Evolutionary conservation across 2,797 vertebrate species (phyloP).

Genomic region (Lacerta bilineata): DNA sequence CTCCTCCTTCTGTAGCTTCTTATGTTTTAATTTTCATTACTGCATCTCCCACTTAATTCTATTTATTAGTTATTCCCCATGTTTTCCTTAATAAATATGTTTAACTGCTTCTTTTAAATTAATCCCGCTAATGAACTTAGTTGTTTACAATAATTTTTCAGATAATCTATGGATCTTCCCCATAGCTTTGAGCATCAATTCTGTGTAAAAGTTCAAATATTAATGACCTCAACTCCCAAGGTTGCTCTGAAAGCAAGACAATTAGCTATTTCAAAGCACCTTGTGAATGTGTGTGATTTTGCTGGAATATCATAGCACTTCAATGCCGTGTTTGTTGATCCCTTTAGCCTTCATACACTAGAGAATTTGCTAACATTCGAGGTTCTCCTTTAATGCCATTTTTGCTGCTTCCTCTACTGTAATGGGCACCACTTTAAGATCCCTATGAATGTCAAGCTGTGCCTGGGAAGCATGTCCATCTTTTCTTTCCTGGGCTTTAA

Average conservation of each 20-base stretch:
- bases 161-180: no score
- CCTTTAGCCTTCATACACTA: background rate
- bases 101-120: no score
- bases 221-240: background rate
- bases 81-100: no score
- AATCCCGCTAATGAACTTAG: no score
- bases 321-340: background rate
- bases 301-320: no score
- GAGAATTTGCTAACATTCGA: background rate
- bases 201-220: background rate
- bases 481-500: background rate
- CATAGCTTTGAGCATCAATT: background rate
- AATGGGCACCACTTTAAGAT: background rate
- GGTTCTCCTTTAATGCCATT: background rate
- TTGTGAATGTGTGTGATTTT: no score
- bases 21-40: no score
- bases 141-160: no score
- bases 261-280: background rate
- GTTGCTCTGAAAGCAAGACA: background rate
- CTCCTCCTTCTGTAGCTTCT: no score
- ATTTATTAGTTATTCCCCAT: no score
- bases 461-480: background rate
- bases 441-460: background rate
- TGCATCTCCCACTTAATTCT: no score
- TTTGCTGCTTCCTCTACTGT: background rate